A percentile compares a stretch with the other conserved stretches of the same genome.
Conservation (phyloP, 2,888 invertebrate genomes). For the Acleris laterana region DNA sequence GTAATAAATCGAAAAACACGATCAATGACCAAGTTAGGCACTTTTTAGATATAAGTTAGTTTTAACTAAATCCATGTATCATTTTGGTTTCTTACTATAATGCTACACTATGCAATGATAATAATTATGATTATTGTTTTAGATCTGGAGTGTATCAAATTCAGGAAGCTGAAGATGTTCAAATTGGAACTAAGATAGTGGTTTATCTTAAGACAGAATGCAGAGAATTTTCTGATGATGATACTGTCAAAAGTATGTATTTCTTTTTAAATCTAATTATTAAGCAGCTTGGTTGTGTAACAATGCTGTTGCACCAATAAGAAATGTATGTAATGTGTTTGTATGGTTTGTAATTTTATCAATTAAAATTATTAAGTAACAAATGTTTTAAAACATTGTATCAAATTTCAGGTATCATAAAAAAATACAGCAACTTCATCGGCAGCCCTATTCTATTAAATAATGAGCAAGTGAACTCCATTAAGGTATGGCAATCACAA, state of each 20-base stretch:
- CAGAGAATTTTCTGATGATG: conserved; percentile 95
- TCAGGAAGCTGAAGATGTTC: conserved; percentile 92
- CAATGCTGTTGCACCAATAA: too few relatives aligned
- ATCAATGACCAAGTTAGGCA: too few relatives aligned
- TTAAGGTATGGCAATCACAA: conserved; percentile 86
- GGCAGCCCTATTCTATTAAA: conserved; percentile 96
- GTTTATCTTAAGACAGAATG: conserved; percentile 94
- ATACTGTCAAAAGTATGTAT: conserved; percentile 88
- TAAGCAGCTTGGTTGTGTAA: too few relatives aligned
- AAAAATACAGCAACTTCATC: conserved; percentile 99
- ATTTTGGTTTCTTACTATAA: too few relatives aligned
- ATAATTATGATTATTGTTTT: conserved; percentile 41
- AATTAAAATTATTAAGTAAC: too few relatives aligned
- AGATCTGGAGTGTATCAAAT: conserved; percentile 95
- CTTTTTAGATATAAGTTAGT: too few relatives aligned
- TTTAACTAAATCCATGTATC: too few relatives aligned
- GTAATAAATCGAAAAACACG: too few relatives aligned
- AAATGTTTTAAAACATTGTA: too few relatives aligned
- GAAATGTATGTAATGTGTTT: too few relatives aligned
- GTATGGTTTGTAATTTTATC: too few relatives aligned
- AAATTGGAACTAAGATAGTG: conserved; percentile 96
- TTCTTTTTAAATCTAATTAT: background rate
- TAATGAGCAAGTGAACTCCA: conserved; percentile 93
- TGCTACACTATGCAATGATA: too few relatives aligned
- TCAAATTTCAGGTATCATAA: conserved; percentile 88